Evolutionary conservation across 2,113 vertebrate genomes (phyloP).

Genomic region (Prolemur simus): DNA sequence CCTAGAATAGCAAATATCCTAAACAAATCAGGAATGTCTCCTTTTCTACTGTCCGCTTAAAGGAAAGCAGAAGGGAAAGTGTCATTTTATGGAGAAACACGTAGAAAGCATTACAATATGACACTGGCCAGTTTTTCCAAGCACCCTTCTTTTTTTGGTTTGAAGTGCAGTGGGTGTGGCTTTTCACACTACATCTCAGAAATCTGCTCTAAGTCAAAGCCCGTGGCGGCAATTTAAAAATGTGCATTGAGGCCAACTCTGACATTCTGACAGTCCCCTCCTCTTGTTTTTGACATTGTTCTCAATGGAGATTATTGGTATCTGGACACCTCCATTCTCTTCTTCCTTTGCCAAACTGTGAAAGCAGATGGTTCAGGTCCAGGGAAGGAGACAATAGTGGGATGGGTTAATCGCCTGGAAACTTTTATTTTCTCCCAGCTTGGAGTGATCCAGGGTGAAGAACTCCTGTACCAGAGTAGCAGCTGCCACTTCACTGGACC

Average conservation of each 20-base stretch:
- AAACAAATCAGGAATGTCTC: not conserved
- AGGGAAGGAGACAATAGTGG: not conserved
- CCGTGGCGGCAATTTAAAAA: not conserved
- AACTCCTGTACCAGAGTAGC: too few relatives aligned
- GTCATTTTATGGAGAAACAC: not conserved
- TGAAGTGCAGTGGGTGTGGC: not conserved
- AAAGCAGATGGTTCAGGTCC: not conserved
- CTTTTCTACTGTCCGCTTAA: not conserved
- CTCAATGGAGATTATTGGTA: not conserved
- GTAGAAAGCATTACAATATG: not conserved
- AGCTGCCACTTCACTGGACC: not conserved
- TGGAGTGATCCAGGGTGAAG: not conserved
- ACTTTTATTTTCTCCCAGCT: not conserved
- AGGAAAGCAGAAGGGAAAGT: not conserved
- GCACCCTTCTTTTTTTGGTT: not conserved
- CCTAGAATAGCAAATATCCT: not conserved
- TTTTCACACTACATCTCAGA: not conserved
- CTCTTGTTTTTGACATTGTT: not conserved
- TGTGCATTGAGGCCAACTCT: not conserved
- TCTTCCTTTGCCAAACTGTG: not conserved
- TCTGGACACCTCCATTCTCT: not conserved
- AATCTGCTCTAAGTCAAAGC: not conserved
- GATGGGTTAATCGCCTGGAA: not conserved
- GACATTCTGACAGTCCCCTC: not conserved
- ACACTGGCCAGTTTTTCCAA: not conserved